Percentiles rank a stretch among this genome's conserved stretches.
Evolutionary conservation across 2,113 vertebrate species (phyloP).

Genomic region (Rhinopithecus roxellana): DNA sequence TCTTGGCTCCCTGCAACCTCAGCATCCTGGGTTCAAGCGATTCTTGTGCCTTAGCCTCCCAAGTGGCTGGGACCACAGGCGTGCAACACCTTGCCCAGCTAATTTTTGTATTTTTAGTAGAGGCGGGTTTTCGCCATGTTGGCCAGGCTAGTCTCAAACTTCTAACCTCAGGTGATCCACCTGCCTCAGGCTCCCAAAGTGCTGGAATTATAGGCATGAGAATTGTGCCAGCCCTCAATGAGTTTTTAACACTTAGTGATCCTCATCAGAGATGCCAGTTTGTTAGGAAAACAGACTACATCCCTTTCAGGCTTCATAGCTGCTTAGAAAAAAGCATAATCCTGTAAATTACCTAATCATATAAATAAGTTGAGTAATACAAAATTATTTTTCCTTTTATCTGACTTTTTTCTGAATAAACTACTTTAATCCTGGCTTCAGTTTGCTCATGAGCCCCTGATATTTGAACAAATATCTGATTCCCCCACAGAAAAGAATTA

Average conservation of each 20-base stretch:
- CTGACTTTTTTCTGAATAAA: not conserved
- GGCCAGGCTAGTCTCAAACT: too few species aligned
- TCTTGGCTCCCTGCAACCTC: too few species aligned
- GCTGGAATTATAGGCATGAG: too few species aligned
- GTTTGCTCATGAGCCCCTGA: not conserved
- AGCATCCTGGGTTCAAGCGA: too few species aligned
- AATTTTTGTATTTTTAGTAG: too few species aligned
- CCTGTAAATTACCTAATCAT: not conserved
- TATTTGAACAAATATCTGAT: not conserved
- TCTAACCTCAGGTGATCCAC: too few species aligned
- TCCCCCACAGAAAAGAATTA: not conserved
- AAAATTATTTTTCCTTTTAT: not conserved
- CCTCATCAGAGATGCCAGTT: not conserved
- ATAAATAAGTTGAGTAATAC: not conserved
- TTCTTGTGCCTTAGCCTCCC: too few species aligned
- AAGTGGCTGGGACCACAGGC: too few species aligned
- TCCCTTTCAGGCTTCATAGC: not conserved
- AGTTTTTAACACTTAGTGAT: not conserved
- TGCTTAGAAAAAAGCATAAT: not conserved
- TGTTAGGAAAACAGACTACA: not conserved
- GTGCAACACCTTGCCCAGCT: too few species aligned
- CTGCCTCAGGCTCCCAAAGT: too few species aligned
- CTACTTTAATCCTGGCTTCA: not conserved
- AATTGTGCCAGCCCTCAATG: not conserved
- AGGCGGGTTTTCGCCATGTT: too few species aligned